phyloP scores from a whole-genome alignment of 2,113 vertebrate species.

The Cynopterus brachyotis region DNA sequence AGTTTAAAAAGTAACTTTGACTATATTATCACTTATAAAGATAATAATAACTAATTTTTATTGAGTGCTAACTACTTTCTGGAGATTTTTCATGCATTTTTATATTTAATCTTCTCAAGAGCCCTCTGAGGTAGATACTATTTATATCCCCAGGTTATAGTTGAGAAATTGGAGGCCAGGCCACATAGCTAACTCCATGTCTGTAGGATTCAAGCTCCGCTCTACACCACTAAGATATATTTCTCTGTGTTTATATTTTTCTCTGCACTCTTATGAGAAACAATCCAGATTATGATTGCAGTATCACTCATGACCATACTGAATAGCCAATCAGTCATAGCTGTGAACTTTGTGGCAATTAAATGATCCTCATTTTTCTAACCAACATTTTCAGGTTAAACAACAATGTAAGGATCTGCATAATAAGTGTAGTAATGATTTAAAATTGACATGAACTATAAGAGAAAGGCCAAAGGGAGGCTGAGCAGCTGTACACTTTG shows the following conservation, averaged over 20 bases:
- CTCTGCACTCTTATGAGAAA: neutral
- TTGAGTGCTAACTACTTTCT: neutral
- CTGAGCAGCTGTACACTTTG: slow-evolving; percentile 22
- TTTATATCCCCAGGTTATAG: neutral
- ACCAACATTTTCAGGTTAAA: slow-evolving; percentile 36
- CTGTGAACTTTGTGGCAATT: neutral
- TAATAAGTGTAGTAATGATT: neutral
- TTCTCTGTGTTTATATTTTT: neutral
- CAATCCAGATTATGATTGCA: slow-evolving; percentile 30
- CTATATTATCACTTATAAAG: neutral
- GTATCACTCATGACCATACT: neutral
- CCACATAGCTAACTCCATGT: neutral
- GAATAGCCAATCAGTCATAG: slow-evolving; percentile 53
- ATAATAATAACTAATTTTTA: neutral
- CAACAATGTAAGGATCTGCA: neutral
- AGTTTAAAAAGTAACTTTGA: neutral
- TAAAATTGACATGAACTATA: slow-evolving; percentile 57
- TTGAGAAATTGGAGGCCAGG: neutral
- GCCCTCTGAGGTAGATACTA: neutral
- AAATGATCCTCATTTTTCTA: slow-evolving; percentile 37
- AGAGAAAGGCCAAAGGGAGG: slow-evolving; percentile 48
- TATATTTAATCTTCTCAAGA: slow-evolving; percentile 11
- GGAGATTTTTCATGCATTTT: neutral
- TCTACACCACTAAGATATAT: neutral
- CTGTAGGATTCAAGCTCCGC: neutral